Evolutionary conservation across 2,797 vertebrate species (phyloP).

Genomic region (Acrocephalus scirpaceus): DNA sequence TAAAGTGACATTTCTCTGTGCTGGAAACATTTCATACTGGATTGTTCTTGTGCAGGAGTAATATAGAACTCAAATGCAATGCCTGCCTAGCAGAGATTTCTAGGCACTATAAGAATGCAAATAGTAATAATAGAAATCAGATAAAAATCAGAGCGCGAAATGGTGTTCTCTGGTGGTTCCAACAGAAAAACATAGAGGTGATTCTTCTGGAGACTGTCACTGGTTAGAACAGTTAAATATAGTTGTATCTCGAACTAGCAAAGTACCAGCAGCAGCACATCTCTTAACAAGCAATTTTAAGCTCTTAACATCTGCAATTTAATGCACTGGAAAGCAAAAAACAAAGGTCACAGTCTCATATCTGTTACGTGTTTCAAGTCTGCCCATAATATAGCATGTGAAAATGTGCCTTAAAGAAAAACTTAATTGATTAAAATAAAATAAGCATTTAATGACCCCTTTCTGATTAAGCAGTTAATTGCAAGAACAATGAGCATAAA

Average conservation of each 20-base stretch:
- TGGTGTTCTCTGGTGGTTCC: background rate
- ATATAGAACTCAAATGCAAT: fast-evolving
- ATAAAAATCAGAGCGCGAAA: background rate
- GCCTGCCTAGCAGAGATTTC: background rate
- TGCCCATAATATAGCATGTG: background rate
- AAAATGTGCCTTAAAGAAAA: background rate
- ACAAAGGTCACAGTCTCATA: background rate
- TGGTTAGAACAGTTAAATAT: background rate
- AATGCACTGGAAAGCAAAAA: background rate
- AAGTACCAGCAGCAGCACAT: background rate
- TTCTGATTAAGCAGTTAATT: background rate
- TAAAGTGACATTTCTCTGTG: background rate
- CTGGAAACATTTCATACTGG: background rate
- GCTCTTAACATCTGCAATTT: background rate
- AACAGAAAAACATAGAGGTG: background rate
- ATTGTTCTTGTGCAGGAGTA: background rate
- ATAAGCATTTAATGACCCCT: background rate
- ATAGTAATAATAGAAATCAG: background rate
- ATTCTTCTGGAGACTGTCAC: background rate
- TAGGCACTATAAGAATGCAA: background rate
- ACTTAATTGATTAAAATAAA: background rate
- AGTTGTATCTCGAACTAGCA: background rate
- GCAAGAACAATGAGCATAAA: background rate
- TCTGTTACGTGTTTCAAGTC: background rate
- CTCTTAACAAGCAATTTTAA: too few species aligned